Base-by-base conservation (phyloP, 2,888 invertebrate species). In the Tenthredo livida region DNA sequence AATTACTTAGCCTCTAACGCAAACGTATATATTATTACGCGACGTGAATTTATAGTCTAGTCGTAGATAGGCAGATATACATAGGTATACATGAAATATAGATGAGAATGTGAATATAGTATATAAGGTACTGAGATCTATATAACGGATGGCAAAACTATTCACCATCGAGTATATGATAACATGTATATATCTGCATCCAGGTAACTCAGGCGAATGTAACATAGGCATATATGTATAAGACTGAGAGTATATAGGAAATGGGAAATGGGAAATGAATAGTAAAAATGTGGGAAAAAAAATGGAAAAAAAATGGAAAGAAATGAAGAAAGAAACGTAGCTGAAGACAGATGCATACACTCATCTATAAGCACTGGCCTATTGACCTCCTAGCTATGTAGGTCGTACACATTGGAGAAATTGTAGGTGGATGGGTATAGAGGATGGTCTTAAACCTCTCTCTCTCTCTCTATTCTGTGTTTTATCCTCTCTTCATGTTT, bases 361-460 rank as follows among this genome's bases (percentile, higher is more conserved):
- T 61, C 43, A 29, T 83, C 12, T 47, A 67, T n/a, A n/a, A 84
- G 54, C 47, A 37, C 15, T 85, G 85, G 88, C 89, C 89, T 87
- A 89, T 88, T 89, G 88, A 89, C 88, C 89, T 86, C 87, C 61
- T 87, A 88, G 87, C 87, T 90, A 90, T 90, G 89, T 91, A 90
- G 91, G 91, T 90, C 91, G 89, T 86, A 87, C 86, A 87, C 87
- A 83, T 85, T 82, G 88, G 89, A 89, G 91, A 91, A 90, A 91
- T 90, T 90, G 89, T 89, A 87, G 88, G 87, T 88, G 88, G 88
- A 87, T 83, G 86, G 78, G 58, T 17, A 73, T 65, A 54, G 21
- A 54, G 67, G 58, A 47, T 50, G 54, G 12, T 47, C 33, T 33
- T 33, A 29, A 33, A 12, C 29, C 67, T 65, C 65, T 65, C 6